Conservation (phyloP, 2,888 invertebrate species). For the Toxonevra muliebris region DNA sequence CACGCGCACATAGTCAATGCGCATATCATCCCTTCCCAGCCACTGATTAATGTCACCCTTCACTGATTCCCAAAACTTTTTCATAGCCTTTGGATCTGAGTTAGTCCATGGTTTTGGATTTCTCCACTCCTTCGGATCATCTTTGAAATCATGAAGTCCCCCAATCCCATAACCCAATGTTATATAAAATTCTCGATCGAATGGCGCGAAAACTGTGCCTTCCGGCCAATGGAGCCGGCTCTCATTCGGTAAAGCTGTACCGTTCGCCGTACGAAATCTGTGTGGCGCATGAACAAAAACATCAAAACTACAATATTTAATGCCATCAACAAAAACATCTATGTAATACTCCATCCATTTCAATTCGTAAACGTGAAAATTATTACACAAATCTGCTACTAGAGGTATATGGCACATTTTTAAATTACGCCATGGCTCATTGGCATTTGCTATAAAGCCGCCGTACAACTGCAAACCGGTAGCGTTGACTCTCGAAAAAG, state of each 20-base stretch:
- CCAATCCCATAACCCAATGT: conserved; percentile 81
- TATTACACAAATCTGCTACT: conserved; percentile 63
- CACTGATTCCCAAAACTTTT: conserved; percentile 74
- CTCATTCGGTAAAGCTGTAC: conserved; percentile 54
- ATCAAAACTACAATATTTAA: conserved; percentile 66
- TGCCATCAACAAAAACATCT: conserved; percentile 67
- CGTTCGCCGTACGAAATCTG: conserved; percentile 43
- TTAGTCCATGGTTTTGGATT: conserved; percentile 80
- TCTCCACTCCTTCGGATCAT: conserved; percentile 59
- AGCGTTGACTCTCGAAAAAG: conserved; percentile 68
- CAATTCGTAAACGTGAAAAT: conserved; percentile 75
- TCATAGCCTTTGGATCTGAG: conserved; percentile 71
- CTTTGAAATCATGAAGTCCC: conserved; percentile 77
- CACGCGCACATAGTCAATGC: conserved; percentile 59
- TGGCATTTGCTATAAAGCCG: conserved; percentile 51
- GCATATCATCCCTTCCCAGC: conserved; percentile 49
- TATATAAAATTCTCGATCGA: conserved; percentile 79
- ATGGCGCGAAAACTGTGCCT: conserved; percentile 72
- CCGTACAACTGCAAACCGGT: conserved; percentile 49
- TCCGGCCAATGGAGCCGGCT: conserved; percentile 46
- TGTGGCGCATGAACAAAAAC: conserved; percentile 44
- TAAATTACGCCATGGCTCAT: conserved; percentile 50
- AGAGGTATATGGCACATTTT: conserved; percentile 49
- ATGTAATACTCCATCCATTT: conserved; percentile 69
- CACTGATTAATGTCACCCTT: conserved; percentile 67